Evolutionary conservation across 2,797 vertebrate genomes (phyloP).

Genomic region (Trachops cirrhosus): DNA sequence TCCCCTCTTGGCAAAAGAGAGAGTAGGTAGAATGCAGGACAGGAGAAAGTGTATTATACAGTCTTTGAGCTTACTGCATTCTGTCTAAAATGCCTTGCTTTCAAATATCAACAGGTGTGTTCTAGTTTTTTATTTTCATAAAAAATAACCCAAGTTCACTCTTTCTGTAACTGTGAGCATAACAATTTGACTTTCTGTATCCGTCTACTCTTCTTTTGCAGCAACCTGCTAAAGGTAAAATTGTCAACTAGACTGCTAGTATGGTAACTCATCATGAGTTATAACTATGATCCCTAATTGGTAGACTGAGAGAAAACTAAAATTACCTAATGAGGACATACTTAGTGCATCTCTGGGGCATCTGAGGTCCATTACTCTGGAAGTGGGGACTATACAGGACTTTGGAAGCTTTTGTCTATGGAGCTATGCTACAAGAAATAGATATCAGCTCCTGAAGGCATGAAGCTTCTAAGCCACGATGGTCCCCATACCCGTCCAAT

Average conservation of each 20-base stretch:
- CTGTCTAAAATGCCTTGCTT: background rate
- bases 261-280: background rate
- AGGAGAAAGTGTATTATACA: background rate
- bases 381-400: background rate
- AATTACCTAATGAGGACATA: background rate
- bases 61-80: background rate
- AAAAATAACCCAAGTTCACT: slow-evolving; percentile 13
- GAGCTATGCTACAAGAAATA: background rate
- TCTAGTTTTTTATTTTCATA: background rate
- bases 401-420: background rate
- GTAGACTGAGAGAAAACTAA: background rate
- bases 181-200: background rate
- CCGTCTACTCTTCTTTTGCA: background rate
- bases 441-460: background rate
- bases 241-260: background rate
- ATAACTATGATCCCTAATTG: background rate
- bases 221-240: background rate
- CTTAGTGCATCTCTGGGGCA: background rate
- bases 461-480: background rate
- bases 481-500: background rate
- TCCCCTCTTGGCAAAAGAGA: background rate
- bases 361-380: background rate
- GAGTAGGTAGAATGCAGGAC: background rate
- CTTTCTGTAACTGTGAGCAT: background rate
- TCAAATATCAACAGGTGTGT: background rate